Evolutionary conservation across 1,140 invertebrate species (phyloP).

Genomic region (Cataglyphis hispanica): DNA sequence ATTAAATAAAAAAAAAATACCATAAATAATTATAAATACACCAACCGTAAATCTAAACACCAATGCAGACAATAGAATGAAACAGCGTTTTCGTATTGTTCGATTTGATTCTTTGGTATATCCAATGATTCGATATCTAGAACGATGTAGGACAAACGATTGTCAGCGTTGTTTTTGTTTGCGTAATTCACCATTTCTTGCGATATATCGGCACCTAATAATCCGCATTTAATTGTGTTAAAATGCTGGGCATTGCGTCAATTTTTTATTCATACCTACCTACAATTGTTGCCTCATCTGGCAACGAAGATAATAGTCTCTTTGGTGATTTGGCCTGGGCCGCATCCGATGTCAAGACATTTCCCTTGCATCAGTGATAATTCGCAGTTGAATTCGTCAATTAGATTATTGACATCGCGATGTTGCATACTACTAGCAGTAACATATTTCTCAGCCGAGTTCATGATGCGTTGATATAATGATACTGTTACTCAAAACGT

Average conservation of each 20-base stretch:
- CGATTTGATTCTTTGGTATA: constrained; percentile 85
- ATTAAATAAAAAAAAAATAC: constrained; percentile 82
- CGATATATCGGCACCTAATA: constrained; percentile 90
- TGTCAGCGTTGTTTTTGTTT: constrained; percentile 85
- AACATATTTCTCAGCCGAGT: constrained; percentile 89
- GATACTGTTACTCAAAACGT: no score
- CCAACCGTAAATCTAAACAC: constrained; percentile 83
- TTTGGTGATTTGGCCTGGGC: constrained; percentile 91
- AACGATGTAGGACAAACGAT: constrained; percentile 88
- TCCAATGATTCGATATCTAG: constrained; percentile 89
- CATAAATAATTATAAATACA: constrained; percentile 89
- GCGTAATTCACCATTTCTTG: constrained; percentile 91
- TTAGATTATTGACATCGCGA: constrained; percentile 89
- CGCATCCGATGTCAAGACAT: constrained; percentile 93
- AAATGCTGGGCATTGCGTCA: neutral
- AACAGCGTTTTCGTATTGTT: constrained; percentile 90
- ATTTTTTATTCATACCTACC: constrained; percentile 72
- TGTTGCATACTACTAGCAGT: constrained; percentile 89
- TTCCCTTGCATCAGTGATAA: constrained; percentile 83
- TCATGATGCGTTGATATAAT: constrained; percentile 85
- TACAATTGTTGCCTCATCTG: constrained; percentile 79
- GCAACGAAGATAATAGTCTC: constrained; percentile 89
- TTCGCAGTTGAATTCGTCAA: constrained; percentile 89
- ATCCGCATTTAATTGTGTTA: neutral
- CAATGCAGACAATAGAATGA: constrained; percentile 95